These are phyloP conservation scores for Rhizomys pruinosus DNA, from an alignment of 2,113 vertebrate genomes.

Conservation along the genomic window DNA sequence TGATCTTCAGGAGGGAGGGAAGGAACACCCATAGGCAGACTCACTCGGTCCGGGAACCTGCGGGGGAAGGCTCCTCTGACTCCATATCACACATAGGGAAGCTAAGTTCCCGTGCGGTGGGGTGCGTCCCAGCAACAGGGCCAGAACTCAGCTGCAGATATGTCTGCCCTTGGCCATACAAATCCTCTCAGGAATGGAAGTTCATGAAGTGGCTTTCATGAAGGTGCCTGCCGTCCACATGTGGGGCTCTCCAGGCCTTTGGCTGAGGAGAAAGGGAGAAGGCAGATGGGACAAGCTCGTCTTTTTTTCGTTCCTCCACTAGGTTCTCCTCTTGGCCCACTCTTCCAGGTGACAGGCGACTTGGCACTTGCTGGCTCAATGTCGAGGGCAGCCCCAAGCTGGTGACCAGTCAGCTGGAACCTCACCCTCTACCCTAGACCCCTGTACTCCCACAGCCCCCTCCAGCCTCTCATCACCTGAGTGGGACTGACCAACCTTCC, in stretches of 20 bases:
- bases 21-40: background rate
- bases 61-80: too few relatives aligned
- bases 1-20: background rate
- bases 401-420: background rate
- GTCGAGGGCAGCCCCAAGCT: background rate
- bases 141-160: rapidly evolving
- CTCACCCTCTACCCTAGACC: too few relatives aligned
- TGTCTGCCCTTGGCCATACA: background rate
- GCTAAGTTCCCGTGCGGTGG: background rate
- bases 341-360: background rate
- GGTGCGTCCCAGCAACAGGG: background rate
- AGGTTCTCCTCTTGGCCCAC: background rate
- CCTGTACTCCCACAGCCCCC: background rate
- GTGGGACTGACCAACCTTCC: background rate
- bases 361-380: background rate
- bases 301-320: background rate
- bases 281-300: background rate
- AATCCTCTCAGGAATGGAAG: background rate
- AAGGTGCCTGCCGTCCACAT: background rate
- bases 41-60: background rate
- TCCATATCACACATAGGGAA: background rate
- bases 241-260: background rate
- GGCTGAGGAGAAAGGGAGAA: background rate
- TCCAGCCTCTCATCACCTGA: background rate
- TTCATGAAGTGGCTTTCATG: background rate